Evolutionary conservation across 1,140 invertebrate genomes (phyloP).

Genomic region (Lepidotrigona ventralis): DNA sequence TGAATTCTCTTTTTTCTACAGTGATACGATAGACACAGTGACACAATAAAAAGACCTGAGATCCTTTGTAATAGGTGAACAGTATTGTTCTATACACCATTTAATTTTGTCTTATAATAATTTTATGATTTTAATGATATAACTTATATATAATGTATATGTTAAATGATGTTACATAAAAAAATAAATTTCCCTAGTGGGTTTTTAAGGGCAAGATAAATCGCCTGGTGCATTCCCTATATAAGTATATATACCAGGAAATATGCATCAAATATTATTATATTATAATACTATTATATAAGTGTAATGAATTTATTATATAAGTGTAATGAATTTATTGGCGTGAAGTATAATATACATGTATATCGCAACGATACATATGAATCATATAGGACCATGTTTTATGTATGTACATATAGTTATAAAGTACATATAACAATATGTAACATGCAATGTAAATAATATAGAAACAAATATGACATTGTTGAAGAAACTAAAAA

Average conservation of each 20-base stretch:
- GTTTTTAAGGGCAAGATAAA: conserved; percentile 50
- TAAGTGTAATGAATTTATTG: conserved; percentile 40
- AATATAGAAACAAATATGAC: conserved; percentile 50
- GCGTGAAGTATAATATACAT: conserved; percentile 51
- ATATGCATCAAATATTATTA: conserved; percentile 25
- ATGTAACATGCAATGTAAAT: conserved; percentile 59
- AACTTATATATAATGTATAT: too few species aligned
- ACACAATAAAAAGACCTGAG: neutral
- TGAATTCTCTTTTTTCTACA: neutral
- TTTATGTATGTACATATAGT: conserved; percentile 72
- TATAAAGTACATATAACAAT: conserved; percentile 43
- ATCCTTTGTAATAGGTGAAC: neutral
- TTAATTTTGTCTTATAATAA: neutral
- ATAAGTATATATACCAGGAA: conserved; percentile 22
- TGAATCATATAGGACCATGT: conserved; percentile 73
- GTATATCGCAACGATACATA: conserved; percentile 73
- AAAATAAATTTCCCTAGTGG: neutral
- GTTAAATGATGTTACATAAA: neutral
- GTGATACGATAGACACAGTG: neutral
- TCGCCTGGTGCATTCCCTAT: conserved; percentile 33
- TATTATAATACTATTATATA: conserved; percentile 27
- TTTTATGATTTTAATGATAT: neutral
- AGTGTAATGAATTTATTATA: conserved; percentile 27
- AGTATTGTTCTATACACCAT: neutral
- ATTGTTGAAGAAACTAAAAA: conserved; percentile 26